These are phyloP conservation scores for Masticophis lateralis DNA, from an alignment of 2,797 vertebrate genomes.

Conservation along the genomic window DNA sequence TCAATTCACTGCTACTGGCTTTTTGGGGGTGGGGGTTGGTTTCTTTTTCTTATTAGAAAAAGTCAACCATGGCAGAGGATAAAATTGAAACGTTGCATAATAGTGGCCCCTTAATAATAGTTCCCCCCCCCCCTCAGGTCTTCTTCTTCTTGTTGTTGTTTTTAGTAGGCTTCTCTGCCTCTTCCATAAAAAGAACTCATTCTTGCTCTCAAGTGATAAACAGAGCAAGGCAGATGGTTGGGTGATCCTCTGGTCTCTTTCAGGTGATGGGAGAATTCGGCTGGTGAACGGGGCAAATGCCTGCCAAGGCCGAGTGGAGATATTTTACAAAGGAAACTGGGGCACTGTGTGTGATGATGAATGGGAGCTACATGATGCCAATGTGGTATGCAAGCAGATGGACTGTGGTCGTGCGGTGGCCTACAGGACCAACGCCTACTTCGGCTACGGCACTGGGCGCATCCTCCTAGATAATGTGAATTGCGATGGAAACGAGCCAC, in stretches of 20 bases:
- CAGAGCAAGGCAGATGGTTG: background rate
- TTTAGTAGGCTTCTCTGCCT: background rate
- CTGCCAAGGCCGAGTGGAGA: constrained; percentile 91
- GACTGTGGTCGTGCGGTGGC: constrained; percentile 80
- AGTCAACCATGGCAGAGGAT: background rate
- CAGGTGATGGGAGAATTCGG: constrained; percentile 86
- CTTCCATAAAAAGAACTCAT: background rate
- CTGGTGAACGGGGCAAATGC: constrained; percentile 77
- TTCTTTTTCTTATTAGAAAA: background rate
- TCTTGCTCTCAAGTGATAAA: background rate
- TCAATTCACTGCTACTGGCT: background rate
- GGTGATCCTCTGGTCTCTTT: background rate
- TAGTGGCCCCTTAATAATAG: background rate
- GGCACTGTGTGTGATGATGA: constrained; percentile 95
- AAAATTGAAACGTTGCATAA: background rate
- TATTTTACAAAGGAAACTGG: constrained; percentile 86
- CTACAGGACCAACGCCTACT: constrained; percentile 84
- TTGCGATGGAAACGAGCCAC: constrained; percentile 80
- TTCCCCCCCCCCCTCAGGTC: accelerated
- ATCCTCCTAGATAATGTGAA: constrained; percentile 93
- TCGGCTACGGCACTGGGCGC: constrained; percentile 85
- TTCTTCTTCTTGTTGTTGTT: background rate
- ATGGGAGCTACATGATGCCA: constrained; percentile 82
- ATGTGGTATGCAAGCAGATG: constrained; percentile 87
- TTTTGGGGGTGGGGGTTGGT: background rate